phyloP scores from a whole-genome alignment of 1,140 invertebrate species.

The Bombus cullumanus region DNA sequence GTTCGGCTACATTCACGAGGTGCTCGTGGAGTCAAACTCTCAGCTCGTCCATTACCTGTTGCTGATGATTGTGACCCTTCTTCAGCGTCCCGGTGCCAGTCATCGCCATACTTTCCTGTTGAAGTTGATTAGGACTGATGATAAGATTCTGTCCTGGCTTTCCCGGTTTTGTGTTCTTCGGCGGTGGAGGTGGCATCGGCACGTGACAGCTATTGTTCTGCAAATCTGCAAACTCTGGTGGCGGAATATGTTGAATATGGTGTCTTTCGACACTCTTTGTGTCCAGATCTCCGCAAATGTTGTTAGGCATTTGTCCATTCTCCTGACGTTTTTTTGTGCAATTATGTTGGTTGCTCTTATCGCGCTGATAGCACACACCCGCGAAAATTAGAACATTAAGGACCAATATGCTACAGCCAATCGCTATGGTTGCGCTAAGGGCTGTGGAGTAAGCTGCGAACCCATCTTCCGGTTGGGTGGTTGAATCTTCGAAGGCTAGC shows the following conservation, averaged over 20 bases:
- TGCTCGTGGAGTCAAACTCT: constrained; percentile 87
- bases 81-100: constrained; percentile 85
- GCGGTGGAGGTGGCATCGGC: constrained; percentile 88
- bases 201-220: constrained; percentile 87
- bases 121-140: constrained; percentile 84
- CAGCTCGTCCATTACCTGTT: constrained; percentile 88
- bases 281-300: constrained; percentile 91
- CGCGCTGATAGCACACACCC: constrained; percentile 96
- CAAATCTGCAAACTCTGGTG: constrained; percentile 90
- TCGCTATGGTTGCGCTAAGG: constrained; percentile 95
- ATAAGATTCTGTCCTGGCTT: constrained; percentile 82
- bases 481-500: constrained; percentile 76
- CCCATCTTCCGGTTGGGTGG: constrained; percentile 89
- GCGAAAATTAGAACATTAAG: constrained; percentile 96
- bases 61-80: constrained; percentile 85
- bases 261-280: constrained; percentile 87
- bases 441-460: constrained; percentile 94
- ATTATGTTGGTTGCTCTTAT: constrained; percentile 87
- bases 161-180: constrained; percentile 87
- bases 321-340: constrained; percentile 90
- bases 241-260: constrained; percentile 89
- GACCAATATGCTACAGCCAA: constrained; percentile 94
- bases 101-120: constrained; percentile 85
- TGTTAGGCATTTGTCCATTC: constrained; percentile 93
- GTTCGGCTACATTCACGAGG: neutral